These are phyloP conservation scores for western clawed frog (Xenopus tropicalis) DNA, from an alignment of 2,113 vertebrate species.

Conservation along the genomic window UCB_Xtro_10.0 CM004450.2:142278001-142278500, in stretches of 20 bases:
- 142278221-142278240: neutral
- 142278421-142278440: slow-evolving; percentile 69
- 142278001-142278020: neutral
- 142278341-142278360: rapidly evolving
- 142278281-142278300: neutral
- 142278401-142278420: slow-evolving; percentile 41
- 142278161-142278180: too few relatives aligned
- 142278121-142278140: too few relatives aligned
- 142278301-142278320: neutral
- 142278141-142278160: too few relatives aligned
- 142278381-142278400: slow-evolving; percentile 43
- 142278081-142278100: too few relatives aligned
- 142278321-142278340: neutral
- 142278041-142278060: too few relatives aligned
- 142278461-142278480: neutral
- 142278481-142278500: slow-evolving; percentile 4
- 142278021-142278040: too few relatives aligned
- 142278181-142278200: neutral
- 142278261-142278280: neutral
- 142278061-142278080: too few relatives aligned
- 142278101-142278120: too few relatives aligned
- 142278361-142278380: neutral
- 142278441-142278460: slow-evolving; percentile 52
- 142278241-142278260: neutral
- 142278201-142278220: neutral